Evolutionary conservation across 2,888 invertebrate genomes (phyloP).

Genomic region (Drosophila tanythrix): DNA sequence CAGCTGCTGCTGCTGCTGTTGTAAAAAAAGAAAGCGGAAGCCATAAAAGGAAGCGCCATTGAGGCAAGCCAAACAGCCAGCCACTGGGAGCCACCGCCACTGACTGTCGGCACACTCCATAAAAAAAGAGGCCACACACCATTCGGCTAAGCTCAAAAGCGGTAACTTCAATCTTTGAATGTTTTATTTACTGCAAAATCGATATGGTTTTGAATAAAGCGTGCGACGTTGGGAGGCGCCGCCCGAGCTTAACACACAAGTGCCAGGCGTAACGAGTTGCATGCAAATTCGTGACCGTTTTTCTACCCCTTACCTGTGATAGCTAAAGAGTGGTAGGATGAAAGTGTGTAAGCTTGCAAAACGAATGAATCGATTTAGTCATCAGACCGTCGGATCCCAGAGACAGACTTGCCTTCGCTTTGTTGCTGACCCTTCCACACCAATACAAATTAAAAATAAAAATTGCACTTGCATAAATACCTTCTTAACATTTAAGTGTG

Average conservation of each 20-base stretch:
- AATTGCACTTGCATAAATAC: too few species aligned
- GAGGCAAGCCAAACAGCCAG: constrained; percentile 51
- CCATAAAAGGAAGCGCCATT: constrained; percentile 77
- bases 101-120: constrained; percentile 65
- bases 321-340: neutral
- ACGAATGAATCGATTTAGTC: neutral
- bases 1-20: constrained; percentile 59
- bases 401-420: neutral
- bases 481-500: neutral
- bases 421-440: neutral
- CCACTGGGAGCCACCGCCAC: constrained; percentile 40
- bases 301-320: neutral
- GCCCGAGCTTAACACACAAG: constrained; percentile 74
- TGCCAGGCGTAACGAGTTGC: constrained; percentile 79
- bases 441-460: neutral
- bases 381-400: neutral
- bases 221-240: constrained; percentile 35
- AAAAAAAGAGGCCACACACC: constrained; percentile 76
- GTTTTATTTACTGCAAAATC: constrained; percentile 80
- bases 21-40: constrained; percentile 63
- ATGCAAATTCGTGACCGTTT: constrained; percentile 69
- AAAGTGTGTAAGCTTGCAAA: neutral
- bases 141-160: constrained; percentile 80
- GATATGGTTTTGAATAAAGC: constrained; percentile 58
- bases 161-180: constrained; percentile 80